Percentiles rank a stretch among this genome's conserved stretches.
Evolutionary conservation across 2,113 vertebrate genomes (phyloP).

Genomic region (Chaetodon auriga): DNA sequence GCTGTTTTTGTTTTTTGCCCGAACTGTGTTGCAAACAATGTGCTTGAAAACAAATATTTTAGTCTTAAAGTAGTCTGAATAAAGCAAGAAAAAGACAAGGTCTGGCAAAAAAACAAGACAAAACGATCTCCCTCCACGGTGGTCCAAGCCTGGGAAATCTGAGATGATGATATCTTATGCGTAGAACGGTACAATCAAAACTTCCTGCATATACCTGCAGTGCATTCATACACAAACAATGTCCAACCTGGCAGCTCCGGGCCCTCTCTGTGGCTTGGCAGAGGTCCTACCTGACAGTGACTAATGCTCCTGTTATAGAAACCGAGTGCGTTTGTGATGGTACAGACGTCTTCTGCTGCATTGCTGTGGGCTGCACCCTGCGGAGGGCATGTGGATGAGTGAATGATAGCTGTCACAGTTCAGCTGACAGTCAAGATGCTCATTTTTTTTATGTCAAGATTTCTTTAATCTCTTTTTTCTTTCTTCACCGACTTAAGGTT

Average conservation of each 20-base stretch:
- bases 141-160: slow-evolving; percentile 19
- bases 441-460: not conserved
- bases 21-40: not conserved
- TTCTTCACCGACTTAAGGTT: slow-evolving; percentile 13
- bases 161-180: slow-evolving; percentile 24
- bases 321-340: slow-evolving; percentile 33
- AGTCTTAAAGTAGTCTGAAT: not conserved
- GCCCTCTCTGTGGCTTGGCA: not conserved
- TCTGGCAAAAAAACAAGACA: too few relatives aligned
- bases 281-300: slow-evolving; percentile 12
- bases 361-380: slow-evolving; percentile 47
- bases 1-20: too few relatives aligned
- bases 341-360: slow-evolving; percentile 16
- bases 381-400: slow-evolving; percentile 20
- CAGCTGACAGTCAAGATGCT: slow-evolving; percentile 28
- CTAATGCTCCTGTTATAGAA: slow-evolving; percentile 36
- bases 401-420: slow-evolving; percentile 53
- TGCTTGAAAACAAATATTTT: not conserved
- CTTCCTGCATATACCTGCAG: slow-evolving; percentile 39
- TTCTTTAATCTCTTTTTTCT: slow-evolving; percentile 11
- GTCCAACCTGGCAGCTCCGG: slow-evolving; percentile 7
- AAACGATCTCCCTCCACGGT: not conserved
- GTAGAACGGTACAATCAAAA: slow-evolving; percentile 26
- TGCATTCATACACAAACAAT: slow-evolving; percentile 35
- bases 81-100: not conserved